phyloP scores from a whole-genome alignment of 2,797 vertebrate genomes.

The Scyliorhinus canicula region DNA sequence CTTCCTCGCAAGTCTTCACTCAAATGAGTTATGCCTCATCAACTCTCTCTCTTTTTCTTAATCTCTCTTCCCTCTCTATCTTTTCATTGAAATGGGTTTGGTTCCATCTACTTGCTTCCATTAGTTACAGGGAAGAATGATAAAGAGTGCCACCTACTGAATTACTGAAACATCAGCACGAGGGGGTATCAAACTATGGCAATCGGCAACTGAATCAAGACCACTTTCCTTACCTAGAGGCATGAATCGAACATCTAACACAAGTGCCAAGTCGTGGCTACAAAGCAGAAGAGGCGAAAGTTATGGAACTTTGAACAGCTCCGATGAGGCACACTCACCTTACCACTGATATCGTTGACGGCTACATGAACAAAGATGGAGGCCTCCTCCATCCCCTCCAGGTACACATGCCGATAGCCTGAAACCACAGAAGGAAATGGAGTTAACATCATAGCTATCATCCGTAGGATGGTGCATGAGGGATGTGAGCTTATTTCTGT shows the following conservation, averaged over 20 bases:
- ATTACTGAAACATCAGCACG: background rate
- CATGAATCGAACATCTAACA: background rate
- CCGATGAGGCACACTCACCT: slow-evolving; percentile 68
- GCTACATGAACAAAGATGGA: slow-evolving; percentile 95
- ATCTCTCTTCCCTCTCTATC: background rate
- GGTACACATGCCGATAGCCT: slow-evolving; percentile 94
- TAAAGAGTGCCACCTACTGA: background rate
- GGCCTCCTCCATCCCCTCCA: slow-evolving; percentile 95
- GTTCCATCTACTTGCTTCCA: background rate
- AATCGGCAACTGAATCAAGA: background rate
- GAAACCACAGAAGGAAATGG: slow-evolving; percentile 41
- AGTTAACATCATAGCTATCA: background rate
- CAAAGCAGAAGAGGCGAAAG: background rate
- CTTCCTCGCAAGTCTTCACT: background rate
- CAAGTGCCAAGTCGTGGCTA: background rate
- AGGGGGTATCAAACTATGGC: background rate
- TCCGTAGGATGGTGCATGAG: background rate
- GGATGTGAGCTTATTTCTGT: background rate
- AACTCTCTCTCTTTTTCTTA: background rate
- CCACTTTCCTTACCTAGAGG: background rate
- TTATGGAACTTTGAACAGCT: background rate
- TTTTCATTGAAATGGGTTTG: background rate
- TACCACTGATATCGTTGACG: slow-evolving; percentile 91
- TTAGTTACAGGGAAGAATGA: background rate
- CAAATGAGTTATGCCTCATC: background rate